Evolutionary conservation across 2,113 vertebrate species (phyloP).

Genomic region (Calyptomena viridis): DNA sequence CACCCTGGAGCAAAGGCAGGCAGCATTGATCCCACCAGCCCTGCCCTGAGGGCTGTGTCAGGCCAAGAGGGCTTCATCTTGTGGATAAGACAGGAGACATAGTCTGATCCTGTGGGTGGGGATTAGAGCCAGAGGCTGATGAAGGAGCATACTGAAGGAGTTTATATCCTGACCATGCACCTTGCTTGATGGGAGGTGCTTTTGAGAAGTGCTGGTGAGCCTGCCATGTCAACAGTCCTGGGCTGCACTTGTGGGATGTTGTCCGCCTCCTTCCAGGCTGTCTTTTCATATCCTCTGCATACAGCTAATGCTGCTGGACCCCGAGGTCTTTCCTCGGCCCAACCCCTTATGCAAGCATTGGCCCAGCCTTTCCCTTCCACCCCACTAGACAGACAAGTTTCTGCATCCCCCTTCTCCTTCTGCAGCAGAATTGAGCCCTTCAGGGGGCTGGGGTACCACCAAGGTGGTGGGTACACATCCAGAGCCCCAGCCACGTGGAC

Average conservation of each 20-base stretch:
- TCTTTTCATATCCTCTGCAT: not conserved
- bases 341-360: not conserved
- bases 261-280: not conserved
- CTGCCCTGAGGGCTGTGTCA: not conserved
- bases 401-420: not conserved
- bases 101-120: not conserved
- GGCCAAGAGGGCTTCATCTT: not conserved
- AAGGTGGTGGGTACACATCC: not conserved
- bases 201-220: not conserved
- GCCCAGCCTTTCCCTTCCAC: not conserved
- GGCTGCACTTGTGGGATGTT: not conserved
- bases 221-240: not conserved
- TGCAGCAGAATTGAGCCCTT: not conserved
- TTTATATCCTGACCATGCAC: not conserved
- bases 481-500: accelerated
- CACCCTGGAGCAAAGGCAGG: not conserved
- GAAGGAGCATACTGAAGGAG: accelerated
- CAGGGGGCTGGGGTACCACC: accelerated
- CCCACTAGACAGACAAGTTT: not conserved
- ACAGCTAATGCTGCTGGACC: not conserved
- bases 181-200: not conserved
- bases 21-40: not conserved
- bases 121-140: not conserved
- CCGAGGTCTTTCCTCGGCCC: not conserved
- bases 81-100: not conserved